Evolutionary conservation across 1,140 invertebrate genomes (phyloP).

Genomic region (Penaeus chinensis): DNA sequence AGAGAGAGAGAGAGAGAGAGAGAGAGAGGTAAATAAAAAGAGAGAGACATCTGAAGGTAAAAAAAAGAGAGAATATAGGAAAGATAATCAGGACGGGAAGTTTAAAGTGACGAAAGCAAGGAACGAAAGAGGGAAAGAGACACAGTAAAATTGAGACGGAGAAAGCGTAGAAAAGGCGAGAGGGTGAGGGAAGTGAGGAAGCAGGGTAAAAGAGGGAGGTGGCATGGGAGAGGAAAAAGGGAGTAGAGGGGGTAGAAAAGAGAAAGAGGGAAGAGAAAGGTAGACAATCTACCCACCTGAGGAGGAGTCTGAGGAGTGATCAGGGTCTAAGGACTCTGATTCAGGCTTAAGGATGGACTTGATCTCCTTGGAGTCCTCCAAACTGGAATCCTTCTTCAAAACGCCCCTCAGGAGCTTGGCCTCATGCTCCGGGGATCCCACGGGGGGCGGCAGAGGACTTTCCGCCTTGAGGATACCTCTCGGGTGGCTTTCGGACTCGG

Average conservation of each 20-base stretch:
- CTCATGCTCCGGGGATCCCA: slow-evolving; percentile 45
- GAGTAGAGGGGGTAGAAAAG: background rate
- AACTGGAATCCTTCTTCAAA: slow-evolving; percentile 65
- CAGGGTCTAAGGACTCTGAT: slow-evolving; percentile 58
- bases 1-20: no score
- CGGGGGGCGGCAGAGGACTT: slow-evolving; percentile 43
- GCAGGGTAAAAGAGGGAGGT: background rate
- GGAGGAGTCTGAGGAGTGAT: slow-evolving; percentile 63
- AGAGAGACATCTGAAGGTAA: no score
- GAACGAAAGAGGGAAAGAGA: no score
- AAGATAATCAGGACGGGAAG: no score
- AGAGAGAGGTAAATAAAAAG: no score
- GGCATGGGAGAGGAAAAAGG: background rate
- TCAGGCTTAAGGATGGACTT: slow-evolving; percentile 64
- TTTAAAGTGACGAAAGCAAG: no score
- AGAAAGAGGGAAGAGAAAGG: background rate
- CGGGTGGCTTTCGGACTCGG: slow-evolving; percentile 48
- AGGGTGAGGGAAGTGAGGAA: no score
- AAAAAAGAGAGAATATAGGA: no score
- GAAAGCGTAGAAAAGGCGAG: background rate
- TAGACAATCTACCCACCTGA: slow-evolving; percentile 36
- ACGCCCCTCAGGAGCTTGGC: slow-evolving; percentile 64
- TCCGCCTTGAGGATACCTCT: slow-evolving; percentile 44
- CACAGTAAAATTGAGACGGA: no score
- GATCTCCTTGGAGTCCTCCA: slow-evolving; percentile 55